Conservation (phyloP, 2,797 vertebrate genomes). For the Dallia pectoralis region DNA sequence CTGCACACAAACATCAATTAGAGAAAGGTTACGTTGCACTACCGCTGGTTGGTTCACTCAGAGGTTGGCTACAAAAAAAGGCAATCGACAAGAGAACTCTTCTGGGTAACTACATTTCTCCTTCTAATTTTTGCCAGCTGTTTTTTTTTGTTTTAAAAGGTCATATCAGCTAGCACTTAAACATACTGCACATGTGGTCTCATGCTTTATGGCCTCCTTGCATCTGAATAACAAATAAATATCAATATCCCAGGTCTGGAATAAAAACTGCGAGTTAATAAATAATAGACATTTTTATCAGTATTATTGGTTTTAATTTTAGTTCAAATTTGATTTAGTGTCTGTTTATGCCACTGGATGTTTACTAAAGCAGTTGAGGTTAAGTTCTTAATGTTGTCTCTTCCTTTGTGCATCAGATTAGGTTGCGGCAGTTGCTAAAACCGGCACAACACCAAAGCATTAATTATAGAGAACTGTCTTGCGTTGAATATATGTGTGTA, state of each 20-base stretch:
- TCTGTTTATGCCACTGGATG: slow-evolving; percentile 65
- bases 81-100: slow-evolving; percentile 36
- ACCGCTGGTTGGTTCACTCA: slow-evolving; percentile 50
- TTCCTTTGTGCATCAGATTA: slow-evolving; percentile 67
- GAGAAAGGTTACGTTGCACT: slow-evolving; percentile 78
- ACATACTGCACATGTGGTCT: slow-evolving; percentile 12
- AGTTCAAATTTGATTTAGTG: slow-evolving; percentile 29
- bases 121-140: slow-evolving; percentile 44
- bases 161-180: slow-evolving; percentile 44
- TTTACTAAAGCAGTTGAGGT: slow-evolving; percentile 66
- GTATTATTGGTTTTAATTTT: slow-evolving; percentile 38
- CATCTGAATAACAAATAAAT: slow-evolving; percentile 20
- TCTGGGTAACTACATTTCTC: slow-evolving; percentile 51
- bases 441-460: slow-evolving; percentile 50
- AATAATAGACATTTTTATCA: slow-evolving; percentile 39
- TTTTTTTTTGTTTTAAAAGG: slow-evolving; percentile 58
- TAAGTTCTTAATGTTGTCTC: slow-evolving; percentile 56
- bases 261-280: background rate
- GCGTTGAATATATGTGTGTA: background rate
- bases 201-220: slow-evolving; percentile 12
- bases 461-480: slow-evolving; percentile 50
- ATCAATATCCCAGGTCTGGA: background rate
- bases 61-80: slow-evolving; percentile 50
- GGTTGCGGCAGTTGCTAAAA: slow-evolving; percentile 53
- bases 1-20: slow-evolving; percentile 73